Base-by-base conservation (phyloP, 2,888 invertebrate genomes). In the Fabriciana adippe region DNA sequence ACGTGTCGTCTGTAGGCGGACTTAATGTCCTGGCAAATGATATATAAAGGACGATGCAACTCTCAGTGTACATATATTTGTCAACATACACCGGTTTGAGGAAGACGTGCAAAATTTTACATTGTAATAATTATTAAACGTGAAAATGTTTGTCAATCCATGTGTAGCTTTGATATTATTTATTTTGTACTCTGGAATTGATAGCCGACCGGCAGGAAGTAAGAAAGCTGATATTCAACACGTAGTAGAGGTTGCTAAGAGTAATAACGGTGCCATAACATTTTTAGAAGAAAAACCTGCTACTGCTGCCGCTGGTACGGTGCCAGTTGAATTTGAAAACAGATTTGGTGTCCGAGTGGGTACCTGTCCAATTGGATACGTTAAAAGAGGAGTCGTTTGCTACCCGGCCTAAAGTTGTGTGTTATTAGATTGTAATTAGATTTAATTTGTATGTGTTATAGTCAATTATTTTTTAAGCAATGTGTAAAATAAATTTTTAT, bases 261-360 rank as follows among this genome's bases (percentile, higher is more conserved):
- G 14, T 14, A 21, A 47, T 50, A 54, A 48, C 18, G 60, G 18
- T 6, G n/a, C 6, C 26, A 66, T 66, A 18, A 26, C 45, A 51
- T 65, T 68, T 51, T 16, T 18, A 15, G 59, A 59, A n/a, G 45
- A 62, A 21, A 18, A 18, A 15, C 5, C 11, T 6, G 21, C 18
- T 18, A 14, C 18, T 50, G 1, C 5, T 47, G 54, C 26, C 0
- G 2, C 11, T 6, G 21, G 15, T 13, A 45, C 6, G 14, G 54
- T 45, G 16, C 57, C 66, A 15, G 62, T 15, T 5, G 6, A 35
- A 11, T 67, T 71, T 21, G 64, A 18, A 50, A 67, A 67, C 16
- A 66, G 64, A 21, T 69, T 67, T 54, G 69, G 71, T 11, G 64
- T 67, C 16, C 55, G 53, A 6, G 60, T 55, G 3, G 69, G 69